A percentile compares a stretch with the other conserved stretches of the same genome.
Conservation (phyloP, 2,888 invertebrate genomes). For the Myopa testacea region DNA sequence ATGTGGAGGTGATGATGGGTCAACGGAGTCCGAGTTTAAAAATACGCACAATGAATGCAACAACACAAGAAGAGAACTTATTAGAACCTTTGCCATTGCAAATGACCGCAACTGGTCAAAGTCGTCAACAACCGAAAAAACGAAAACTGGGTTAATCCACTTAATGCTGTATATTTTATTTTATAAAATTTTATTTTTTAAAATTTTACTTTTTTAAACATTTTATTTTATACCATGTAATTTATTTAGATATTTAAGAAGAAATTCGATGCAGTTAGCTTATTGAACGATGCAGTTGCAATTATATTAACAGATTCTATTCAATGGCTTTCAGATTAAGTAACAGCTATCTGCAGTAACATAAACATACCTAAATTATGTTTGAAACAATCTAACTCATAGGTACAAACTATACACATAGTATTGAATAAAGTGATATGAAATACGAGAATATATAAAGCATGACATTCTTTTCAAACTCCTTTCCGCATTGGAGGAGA, state of each 20-base stretch:
- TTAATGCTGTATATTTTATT: neutral
- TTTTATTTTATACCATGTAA: neutral
- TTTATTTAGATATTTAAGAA: too few species aligned
- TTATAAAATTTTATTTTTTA: conserved; percentile 4
- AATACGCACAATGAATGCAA: conserved; percentile 31
- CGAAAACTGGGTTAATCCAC: conserved; percentile 39
- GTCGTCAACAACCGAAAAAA: conserved; percentile 28
- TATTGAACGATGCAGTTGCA: neutral
- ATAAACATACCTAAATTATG: neutral
- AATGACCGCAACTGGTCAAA: neutral
- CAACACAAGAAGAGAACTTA: conserved; percentile 55
- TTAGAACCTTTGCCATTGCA: conserved; percentile 41
- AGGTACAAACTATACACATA: conserved; percentile 13
- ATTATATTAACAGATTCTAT: too few species aligned
- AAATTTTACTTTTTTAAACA: neutral
- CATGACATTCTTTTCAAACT: neutral
- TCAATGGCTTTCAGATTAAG: neutral
- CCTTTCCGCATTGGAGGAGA: neutral
- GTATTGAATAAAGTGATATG: conserved; percentile 34
- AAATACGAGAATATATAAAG: neutral
- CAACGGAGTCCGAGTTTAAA: conserved; percentile 48
- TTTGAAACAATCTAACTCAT: neutral
- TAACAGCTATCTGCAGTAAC: neutral
- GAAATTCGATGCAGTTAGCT: neutral
- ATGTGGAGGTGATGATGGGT: conserved; percentile 44